phyloP scores from a whole-genome alignment of 2,888 invertebrate genomes.

The Lymantria dispar region DNA sequence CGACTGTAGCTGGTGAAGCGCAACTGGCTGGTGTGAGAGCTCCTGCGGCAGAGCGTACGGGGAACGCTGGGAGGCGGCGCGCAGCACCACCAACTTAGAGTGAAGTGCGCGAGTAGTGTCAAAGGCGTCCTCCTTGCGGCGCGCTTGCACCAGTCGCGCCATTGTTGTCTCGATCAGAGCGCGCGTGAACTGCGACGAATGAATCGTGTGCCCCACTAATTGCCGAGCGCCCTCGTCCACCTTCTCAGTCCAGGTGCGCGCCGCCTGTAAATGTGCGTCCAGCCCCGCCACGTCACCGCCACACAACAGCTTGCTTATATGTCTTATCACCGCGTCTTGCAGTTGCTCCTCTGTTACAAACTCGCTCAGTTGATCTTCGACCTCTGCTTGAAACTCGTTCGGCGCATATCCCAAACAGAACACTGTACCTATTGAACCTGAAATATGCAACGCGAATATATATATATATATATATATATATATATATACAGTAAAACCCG shows the following conservation, averaged over 20 bases:
- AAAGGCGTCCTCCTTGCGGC: slow-evolving; percentile 14
- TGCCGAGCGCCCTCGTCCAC: slow-evolving; percentile 31
- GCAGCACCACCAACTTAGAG: slow-evolving; percentile 35
- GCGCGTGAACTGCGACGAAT: slow-evolving; percentile 42
- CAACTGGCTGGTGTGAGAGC: slow-evolving; percentile 11
- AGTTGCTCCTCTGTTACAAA: slow-evolving; percentile 27
- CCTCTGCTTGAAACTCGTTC: slow-evolving; percentile 28
- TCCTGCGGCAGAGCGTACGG: not conserved
- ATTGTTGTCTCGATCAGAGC: slow-evolving; percentile 11
- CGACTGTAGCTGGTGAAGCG: slow-evolving; percentile 29
- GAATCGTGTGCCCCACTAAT: not conserved
- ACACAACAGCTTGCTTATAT: slow-evolving; percentile 39
- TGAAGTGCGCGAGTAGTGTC: slow-evolving; percentile 21
- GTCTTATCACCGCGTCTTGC: slow-evolving; percentile 35
- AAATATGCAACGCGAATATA: slow-evolving; percentile 7
- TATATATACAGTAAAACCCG: too few relatives aligned
- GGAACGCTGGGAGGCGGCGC: slow-evolving; percentile 7
- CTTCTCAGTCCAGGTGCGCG: slow-evolving; percentile 41
- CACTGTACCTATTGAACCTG: slow-evolving; percentile 51
- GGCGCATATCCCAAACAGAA: slow-evolving; percentile 53
- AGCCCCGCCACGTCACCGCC: slow-evolving; percentile 18
- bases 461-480: too few relatives aligned
- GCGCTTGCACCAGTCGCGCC: slow-evolving; percentile 27
- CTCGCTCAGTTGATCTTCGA: slow-evolving; percentile 29
- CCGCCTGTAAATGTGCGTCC: slow-evolving; percentile 14